Evolutionary conservation across 1,140 invertebrate species (phyloP).

Genomic region (Ephestia elutella): DNA sequence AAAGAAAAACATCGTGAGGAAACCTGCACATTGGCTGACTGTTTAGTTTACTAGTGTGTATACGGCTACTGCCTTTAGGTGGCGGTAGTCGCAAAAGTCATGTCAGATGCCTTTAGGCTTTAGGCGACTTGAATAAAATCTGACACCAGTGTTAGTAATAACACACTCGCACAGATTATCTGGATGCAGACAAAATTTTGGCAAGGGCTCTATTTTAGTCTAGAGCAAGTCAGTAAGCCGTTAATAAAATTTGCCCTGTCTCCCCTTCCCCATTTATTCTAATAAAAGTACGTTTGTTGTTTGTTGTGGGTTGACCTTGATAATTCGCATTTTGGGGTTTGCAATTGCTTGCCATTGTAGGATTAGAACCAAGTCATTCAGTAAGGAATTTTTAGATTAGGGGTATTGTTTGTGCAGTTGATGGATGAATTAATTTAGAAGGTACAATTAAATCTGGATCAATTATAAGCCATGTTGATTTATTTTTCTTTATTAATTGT

Average conservation of each 20-base stretch:
- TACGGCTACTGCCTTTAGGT: too few species aligned
- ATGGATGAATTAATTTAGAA: background rate
- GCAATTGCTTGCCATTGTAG: constrained; percentile 14
- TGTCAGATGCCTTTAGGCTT: too few species aligned
- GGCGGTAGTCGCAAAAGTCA: too few species aligned
- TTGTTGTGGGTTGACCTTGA: constrained; percentile 18
- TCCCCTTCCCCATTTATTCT: constrained; percentile 32
- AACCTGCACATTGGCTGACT: too few species aligned
- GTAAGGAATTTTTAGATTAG: background rate
- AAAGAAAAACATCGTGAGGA: too few species aligned
- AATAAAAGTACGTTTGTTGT: constrained; percentile 23
- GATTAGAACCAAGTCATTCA: background rate
- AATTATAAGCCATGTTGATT: too few species aligned
- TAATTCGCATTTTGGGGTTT: constrained; percentile 22
- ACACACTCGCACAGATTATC: too few species aligned
- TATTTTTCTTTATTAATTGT: background rate
- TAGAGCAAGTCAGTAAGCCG: constrained; percentile 4
- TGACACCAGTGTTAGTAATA: too few species aligned
- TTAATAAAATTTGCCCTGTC: constrained; percentile 35
- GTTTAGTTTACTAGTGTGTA: too few species aligned
- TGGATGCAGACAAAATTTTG: background rate
- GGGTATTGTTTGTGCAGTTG: background rate
- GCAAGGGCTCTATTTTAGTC: background rate
- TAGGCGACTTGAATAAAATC: too few species aligned
- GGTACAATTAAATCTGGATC: background rate